Percentiles rank a stretch among this genome's conserved stretches.
These are phyloP conservation scores for Agrochola lychnidis DNA, from an alignment of 2,888 invertebrate species.

Conservation along the genomic window DNA sequence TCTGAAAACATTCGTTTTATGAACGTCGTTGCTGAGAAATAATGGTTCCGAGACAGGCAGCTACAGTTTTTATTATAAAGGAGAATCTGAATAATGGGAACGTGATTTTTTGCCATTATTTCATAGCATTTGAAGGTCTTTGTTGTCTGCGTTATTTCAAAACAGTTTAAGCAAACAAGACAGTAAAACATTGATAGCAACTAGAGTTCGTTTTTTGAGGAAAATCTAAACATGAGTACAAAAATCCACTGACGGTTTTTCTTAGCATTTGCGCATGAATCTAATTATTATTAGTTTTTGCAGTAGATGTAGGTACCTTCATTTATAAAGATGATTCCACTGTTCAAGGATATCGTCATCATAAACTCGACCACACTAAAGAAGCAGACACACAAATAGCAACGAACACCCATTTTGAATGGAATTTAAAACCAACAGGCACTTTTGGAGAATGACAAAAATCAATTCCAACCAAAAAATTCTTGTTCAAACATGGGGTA, in stretches of 20 bases:
- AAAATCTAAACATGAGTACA: background rate
- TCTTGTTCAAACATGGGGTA: constrained; percentile 37
- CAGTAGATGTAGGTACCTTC: background rate
- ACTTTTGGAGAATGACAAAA: constrained; percentile 10
- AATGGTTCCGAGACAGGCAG: constrained; percentile 38
- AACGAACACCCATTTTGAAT: background rate
- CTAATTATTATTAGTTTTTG: constrained; percentile 6
- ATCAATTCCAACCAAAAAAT: constrained; percentile 18
- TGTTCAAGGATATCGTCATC: background rate
- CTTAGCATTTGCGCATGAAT: constrained; percentile 7
- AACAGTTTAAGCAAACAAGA: constrained; percentile 20
- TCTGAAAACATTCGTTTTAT: constrained; percentile 54
- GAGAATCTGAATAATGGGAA: constrained; percentile 51
- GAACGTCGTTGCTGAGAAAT: constrained; percentile 47
- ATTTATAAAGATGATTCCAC: background rate
- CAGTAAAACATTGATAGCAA: constrained; percentile 10
- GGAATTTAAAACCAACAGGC: background rate
- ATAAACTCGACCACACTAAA: background rate
- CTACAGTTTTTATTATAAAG: constrained; percentile 42
- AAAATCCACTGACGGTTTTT: constrained; percentile 2
- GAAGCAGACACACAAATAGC: background rate
- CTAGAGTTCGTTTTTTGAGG: background rate
- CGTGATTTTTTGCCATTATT: constrained; percentile 55
- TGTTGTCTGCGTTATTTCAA: constrained; percentile 46
- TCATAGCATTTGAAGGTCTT: constrained; percentile 48